These are phyloP conservation scores for Didymodactylos carnosus DNA, from an alignment of 2,888 invertebrate genomes.

Conservation along the genomic window DNA sequence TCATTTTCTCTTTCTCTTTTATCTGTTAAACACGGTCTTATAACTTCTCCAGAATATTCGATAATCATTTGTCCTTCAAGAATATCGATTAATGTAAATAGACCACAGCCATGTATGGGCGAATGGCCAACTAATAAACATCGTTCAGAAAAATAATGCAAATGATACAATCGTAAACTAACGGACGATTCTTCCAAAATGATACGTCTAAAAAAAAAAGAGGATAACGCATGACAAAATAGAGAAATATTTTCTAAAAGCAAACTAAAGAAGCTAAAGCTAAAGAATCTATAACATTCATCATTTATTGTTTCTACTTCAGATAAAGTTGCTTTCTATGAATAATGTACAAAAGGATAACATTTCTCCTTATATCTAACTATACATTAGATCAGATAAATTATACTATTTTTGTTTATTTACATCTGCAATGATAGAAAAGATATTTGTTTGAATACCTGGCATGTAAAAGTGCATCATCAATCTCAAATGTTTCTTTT, in stretches of 20 bases:
- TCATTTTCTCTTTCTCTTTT: constrained; percentile 79
- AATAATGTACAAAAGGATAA: too few species aligned
- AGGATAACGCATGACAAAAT: too few species aligned
- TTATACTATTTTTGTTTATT: not conserved
- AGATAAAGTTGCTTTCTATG: too few species aligned
- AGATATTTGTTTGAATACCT: not conserved
- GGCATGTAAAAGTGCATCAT: not conserved
- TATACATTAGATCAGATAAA: too few species aligned
- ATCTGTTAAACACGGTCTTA: constrained; percentile 72
- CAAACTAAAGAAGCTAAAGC: too few species aligned
- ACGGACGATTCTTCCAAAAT: not conserved
- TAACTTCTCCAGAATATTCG: constrained; percentile 65
- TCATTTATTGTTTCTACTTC: too few species aligned
- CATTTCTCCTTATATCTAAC: too few species aligned
- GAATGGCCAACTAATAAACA: constrained; percentile 40
- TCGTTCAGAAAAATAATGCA: constrained; percentile 14
- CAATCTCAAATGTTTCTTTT: not conserved
- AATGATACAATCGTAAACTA: constrained; percentile 20
- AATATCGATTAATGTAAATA: constrained; percentile 77
- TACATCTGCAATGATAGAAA: not conserved
- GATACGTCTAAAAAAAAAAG: not conserved
- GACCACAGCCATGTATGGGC: constrained; percentile 73
- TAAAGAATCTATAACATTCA: too few species aligned
- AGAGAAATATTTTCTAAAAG: too few species aligned
- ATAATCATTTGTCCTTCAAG: constrained; percentile 64